Percentiles rank a stretch among this genome's conserved stretches.
Evolutionary conservation across 2,888 invertebrate species (phyloP).

Genomic region (Syritta pipiens): DNA sequence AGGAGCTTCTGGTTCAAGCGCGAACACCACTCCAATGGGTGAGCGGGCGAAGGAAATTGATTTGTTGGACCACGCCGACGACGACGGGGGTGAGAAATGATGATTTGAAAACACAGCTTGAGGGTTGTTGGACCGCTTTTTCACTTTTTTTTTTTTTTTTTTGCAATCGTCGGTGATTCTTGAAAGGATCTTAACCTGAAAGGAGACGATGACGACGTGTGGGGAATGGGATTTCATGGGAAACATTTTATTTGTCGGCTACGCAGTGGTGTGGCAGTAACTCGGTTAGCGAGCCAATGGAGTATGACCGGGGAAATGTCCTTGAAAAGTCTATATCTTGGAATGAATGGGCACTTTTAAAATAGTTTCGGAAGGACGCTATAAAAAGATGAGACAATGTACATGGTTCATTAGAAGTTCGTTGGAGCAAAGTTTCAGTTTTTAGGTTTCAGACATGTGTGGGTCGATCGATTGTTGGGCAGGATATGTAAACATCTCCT

Average conservation of each 20-base stretch:
- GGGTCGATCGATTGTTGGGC: too few species aligned
- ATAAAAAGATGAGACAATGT: not conserved
- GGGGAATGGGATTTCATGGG: not conserved
- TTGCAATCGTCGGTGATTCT: too few species aligned
- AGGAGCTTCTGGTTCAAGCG: slow-evolving; percentile 40
- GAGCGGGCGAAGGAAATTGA: slow-evolving; percentile 34
- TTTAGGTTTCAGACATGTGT: too few species aligned
- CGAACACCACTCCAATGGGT: not conserved
- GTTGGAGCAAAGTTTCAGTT: too few species aligned
- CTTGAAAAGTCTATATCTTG: slow-evolving; percentile 9
- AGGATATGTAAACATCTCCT: too few species aligned
- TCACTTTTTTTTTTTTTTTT: too few species aligned
- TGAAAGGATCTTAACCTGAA: slow-evolving; percentile 13
- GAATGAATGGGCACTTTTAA: slow-evolving; percentile 11
- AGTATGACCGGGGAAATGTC: slow-evolving; percentile 8
- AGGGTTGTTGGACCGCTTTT: not conserved
- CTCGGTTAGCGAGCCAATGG: slow-evolving; percentile 11
- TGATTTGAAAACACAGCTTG: slow-evolving; percentile 1
- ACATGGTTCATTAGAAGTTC: too few species aligned
- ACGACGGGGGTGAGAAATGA: not conserved
- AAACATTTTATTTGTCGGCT: not conserved
- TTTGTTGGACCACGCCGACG: slow-evolving; percentile 25
- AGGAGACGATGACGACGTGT: not conserved
- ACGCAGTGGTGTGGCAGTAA: slow-evolving; percentile 8
- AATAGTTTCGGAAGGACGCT: not conserved